Evolutionary conservation across 2,888 invertebrate genomes (phyloP).

Genomic region (Xanthia togata): DNA sequence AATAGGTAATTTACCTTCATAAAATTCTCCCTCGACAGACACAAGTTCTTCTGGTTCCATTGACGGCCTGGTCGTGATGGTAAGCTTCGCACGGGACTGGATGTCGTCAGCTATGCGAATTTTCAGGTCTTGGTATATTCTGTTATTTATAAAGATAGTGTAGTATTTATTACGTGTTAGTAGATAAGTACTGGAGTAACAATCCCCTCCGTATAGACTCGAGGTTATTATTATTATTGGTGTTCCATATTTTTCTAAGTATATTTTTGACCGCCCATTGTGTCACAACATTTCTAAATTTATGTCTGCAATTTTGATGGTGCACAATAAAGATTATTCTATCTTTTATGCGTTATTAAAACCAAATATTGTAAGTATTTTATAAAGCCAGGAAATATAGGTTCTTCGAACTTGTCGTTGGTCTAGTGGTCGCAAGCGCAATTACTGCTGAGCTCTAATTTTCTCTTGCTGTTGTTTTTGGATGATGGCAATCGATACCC

Average conservation of each 20-base stretch:
- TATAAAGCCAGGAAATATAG: background rate
- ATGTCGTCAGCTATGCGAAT: conserved; percentile 74
- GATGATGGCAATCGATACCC: too few relatives aligned
- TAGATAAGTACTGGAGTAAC: background rate
- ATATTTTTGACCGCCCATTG: too few relatives aligned
- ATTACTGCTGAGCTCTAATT: background rate
- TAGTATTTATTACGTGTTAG: too few relatives aligned
- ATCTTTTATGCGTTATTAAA: background rate
- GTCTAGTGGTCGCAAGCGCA: background rate
- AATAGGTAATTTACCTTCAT: conserved; percentile 72
- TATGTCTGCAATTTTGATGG: too few relatives aligned
- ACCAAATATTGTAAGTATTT: background rate
- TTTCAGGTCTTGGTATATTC: conserved; percentile 79
- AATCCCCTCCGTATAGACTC: background rate
- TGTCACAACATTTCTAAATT: too few relatives aligned
- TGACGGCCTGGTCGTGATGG: conserved; percentile 77
- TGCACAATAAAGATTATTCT: too few relatives aligned
- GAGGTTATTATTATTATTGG: background rate
- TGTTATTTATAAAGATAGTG: conserved; percentile 50
- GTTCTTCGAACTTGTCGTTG: background rate
- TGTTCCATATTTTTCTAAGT: background rate
- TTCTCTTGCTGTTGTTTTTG: background rate
- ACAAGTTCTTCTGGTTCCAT: conserved; percentile 62
- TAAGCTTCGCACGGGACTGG: conserved; percentile 71
- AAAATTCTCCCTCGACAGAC: conserved; percentile 72